Base-by-base conservation (phyloP, 2,888 invertebrate genomes). In the Drosophila macrospina region DNA sequence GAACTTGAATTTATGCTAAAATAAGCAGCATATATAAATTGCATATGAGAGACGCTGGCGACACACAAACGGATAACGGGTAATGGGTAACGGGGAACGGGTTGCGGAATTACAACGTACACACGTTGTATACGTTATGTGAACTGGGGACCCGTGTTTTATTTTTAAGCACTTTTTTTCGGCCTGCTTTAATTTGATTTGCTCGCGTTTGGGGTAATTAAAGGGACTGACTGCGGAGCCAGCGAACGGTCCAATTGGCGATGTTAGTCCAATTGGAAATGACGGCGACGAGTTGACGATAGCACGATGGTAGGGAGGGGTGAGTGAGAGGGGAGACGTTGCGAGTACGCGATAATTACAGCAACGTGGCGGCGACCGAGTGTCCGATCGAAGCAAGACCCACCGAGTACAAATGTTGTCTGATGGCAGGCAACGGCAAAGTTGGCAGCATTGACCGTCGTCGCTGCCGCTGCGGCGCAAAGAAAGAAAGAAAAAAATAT, bases 331-430 rank as follows among this genome's bases (percentile, higher is more conserved):
- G 13, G 15, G 13, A 10, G 16, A n/a, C 48, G 48, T n/a, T 60
- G 51, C 34, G 59, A 74, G 56, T 74, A 61, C 79, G 75, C 75
- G 75, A 75, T 75, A 75, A 75, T 76, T 74, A 76, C 80, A 75
- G 65, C 70, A 65, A 74, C 64, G 76, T 64, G 75, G 52, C 60
- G 59, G 74, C 79, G 69, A 78, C 80, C 84, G 86, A 75, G 63
- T 83, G 75, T 75, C 75, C 78, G 87, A 84, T 84, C 86, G 84
- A 84, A 85, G 88, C 86, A 85, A 89, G 88, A 89, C 89, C 89
- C 86, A 89, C 89, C 89, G 88, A 86, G 88, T 88, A 89, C 88
- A 88, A 89, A 85, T 89, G 89, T 88, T 86, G 89, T 85, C 85
- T 86, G 89, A 89, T 89, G 88, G 83, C 85, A 72, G 82, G 82